Base-by-base conservation (phyloP, 2,888 invertebrate species). In the Carcina quercana region DNA sequence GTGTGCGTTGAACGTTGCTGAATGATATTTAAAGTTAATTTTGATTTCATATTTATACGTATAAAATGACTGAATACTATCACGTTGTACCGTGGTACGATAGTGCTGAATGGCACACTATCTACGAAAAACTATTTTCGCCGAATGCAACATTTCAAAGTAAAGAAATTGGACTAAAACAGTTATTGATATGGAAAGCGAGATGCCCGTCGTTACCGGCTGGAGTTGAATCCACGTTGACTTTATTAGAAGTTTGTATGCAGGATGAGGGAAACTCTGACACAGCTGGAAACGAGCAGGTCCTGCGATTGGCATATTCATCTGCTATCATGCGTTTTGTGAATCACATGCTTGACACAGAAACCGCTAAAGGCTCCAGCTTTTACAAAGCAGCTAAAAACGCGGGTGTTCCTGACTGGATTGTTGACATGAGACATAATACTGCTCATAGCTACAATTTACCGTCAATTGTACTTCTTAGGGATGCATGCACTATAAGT, bases 341-440 rank as follows among this genome's bases (percentile, higher is more conserved):
- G 5, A 89, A 89, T 61, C 86, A 88, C 47, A 86, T 88, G 58
- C 69, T 86, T n/a, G 87, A 87, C 45, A 60, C 84, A 30, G 85
- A 85, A 40, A 76, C 83, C 25, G 75, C 73, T 0, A 86, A 84
- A 53, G 83, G 84, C 11, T 73, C 75, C 3, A 73, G 88, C 45
- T 82, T 88, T 38, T 80, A 76, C 37, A 74, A 82, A 50, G 87
- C 88, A 17, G 91, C 90, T 0, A 83, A 82, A 40, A 84, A 87
- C 62, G 68, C 90, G 35, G 89, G 88, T 24, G 86, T 95, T 22
- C 94, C 95, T 1, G 87, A 89, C 38, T 94, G 94, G 93, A 85
- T 95, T 34, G 89, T 94, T 4, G 88, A 90, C 43, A 63, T 95
- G 30, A 84, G 95, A 31, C 94, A 95, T 61, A 89, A 92, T 42